Evolutionary conservation across 2,888 invertebrate species (phyloP), one percentile per base, ranked within the genome.

Genomic region (Calameuta pallipes): DNA sequence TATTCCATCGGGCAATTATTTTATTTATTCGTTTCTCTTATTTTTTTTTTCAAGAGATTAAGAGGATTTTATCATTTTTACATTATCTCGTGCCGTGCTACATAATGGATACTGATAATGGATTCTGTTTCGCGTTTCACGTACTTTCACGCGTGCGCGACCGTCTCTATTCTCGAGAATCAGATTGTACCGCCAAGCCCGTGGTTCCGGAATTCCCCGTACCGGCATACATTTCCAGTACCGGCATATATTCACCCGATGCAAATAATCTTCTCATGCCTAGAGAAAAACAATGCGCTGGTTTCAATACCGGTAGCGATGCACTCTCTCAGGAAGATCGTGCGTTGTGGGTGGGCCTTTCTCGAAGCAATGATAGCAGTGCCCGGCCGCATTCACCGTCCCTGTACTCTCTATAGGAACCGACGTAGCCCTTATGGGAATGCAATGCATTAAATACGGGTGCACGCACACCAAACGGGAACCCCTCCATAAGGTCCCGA

Each of bases 271-370:
- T 82, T 89, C 89, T 89, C 88, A 88, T 89, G 89, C 88, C 85
- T 87, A 79, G 84, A 87, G 87, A 88, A 91, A 91, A 91, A 91
- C 90, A 91, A 91, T 90, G 89, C 89, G 88, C 86, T 85, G 87
- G 90, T 90, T 91, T 91, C 91, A 91, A 91, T 91, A 91, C 91
- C 90, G 90, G 91, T 91, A 91, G 91, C 91, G 84, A 88, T 81
- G 82, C 81, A 82, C 83, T 83, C 83, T 56, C 56, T 56, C 56
- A 56, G 56, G 81, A 86, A 90, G 89, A 91, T 91, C 90, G 90
- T 90, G 90, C 91, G 85, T 90, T 90, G 91, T 91, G 91, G 91
- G 91, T 91, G 91, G 91, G 91, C 91, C 79, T 85, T 82, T 80
- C 82, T 85, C 79, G 78, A 83, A 85, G 84, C 85, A 86, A 85